Conservation (phyloP, 2,888 invertebrate species). For the Vesta saturnalis region DNA sequence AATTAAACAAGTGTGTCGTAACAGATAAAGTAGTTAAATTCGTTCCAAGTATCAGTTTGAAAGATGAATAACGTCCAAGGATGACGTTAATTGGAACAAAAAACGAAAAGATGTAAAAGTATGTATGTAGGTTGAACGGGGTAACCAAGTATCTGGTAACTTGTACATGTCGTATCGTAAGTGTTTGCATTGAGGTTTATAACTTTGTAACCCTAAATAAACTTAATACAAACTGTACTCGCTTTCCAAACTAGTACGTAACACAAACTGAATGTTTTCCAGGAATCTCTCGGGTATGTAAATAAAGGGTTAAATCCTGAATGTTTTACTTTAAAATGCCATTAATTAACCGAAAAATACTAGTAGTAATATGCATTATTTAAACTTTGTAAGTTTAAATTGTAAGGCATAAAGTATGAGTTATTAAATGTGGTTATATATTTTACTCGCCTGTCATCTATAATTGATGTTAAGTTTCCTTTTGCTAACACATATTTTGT, state of each 20-base stretch:
- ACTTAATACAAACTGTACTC: slow-evolving; percentile 15
- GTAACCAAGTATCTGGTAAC: neutral
- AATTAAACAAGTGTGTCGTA: neutral
- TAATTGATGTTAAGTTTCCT: no score
- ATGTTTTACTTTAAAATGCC: slow-evolving; percentile 1
- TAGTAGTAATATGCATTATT: neutral
- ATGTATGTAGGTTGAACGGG: slow-evolving; percentile 6
- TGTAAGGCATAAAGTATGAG: neutral
- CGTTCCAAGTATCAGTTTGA: neutral
- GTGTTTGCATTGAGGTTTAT: slow-evolving; percentile 19
- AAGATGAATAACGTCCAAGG: neutral
- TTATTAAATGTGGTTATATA: no score
- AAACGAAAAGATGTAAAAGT: neutral
- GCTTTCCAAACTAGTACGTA: neutral
- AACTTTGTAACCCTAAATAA: slow-evolving; percentile 28
- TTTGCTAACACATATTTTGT: no score
- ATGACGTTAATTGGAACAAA: neutral
- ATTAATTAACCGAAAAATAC: slow-evolving; percentile 11
- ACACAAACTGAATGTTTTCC: slow-evolving; percentile 9
- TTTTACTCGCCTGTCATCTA: no score
- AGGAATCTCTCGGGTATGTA: neutral
- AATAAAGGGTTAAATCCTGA: slow-evolving; percentile 12
- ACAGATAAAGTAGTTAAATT: neutral
- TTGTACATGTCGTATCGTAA: neutral
- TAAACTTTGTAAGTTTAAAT: neutral